phyloP scores from a whole-genome alignment of 2,113 vertebrate species.

The Bubalus kerabau region DNA sequence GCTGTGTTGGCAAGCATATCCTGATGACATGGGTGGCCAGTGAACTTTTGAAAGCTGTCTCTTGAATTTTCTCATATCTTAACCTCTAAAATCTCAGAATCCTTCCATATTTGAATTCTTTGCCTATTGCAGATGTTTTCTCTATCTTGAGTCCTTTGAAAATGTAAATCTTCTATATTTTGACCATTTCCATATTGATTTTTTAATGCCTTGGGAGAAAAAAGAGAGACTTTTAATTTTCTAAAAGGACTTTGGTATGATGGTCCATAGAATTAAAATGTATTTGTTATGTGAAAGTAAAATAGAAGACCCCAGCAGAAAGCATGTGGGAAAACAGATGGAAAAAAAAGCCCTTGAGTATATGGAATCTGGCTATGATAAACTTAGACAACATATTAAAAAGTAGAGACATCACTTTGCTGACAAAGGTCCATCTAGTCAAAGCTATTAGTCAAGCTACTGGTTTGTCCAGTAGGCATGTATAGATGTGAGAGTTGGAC shows the following conservation, averaged over 20 bases:
- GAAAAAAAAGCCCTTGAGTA: neutral
- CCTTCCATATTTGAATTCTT: neutral
- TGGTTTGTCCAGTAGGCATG: neutral
- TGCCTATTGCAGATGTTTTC: neutral
- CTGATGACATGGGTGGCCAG: neutral
- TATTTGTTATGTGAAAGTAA: neutral
- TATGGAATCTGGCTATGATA: neutral
- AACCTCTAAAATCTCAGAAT: neutral
- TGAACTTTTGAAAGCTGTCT: neutral
- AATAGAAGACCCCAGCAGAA: neutral
- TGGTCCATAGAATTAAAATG: neutral
- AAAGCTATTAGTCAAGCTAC: neutral
- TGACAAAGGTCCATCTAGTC: neutral
- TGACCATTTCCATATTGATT: neutral
- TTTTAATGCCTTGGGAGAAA: neutral
- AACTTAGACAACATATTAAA: neutral
- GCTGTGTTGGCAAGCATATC: neutral
- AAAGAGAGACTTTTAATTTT: neutral
- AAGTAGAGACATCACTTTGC: neutral
- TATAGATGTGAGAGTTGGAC: neutral
- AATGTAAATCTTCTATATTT: neutral
- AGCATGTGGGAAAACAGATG: neutral
- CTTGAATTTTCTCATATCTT: constrained; percentile 2
- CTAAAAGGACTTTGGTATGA: neutral
- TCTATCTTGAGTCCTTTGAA: neutral